Conservation (phyloP, 2,113 vertebrate species). For the Argyrosomus japonicus region DNA sequence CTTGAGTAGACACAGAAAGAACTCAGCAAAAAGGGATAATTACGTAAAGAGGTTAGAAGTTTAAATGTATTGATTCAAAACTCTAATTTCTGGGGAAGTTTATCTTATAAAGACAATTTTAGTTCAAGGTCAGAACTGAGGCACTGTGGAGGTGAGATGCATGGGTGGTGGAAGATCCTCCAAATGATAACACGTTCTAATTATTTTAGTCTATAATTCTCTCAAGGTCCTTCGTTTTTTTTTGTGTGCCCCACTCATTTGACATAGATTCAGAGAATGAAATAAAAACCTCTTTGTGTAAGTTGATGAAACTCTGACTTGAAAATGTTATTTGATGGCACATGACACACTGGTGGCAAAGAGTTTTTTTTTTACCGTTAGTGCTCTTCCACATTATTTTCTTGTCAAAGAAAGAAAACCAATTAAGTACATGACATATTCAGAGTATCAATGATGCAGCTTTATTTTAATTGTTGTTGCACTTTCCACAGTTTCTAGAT, state of each 20-base stretch:
- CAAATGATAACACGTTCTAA: slow-evolving; percentile 79
- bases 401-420: slow-evolving; percentile 18
- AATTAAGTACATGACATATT: slow-evolving; percentile 42
- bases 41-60: slow-evolving; percentile 52
- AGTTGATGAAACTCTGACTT: slow-evolving; percentile 29
- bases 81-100: slow-evolving; percentile 46
- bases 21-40: slow-evolving; percentile 32
- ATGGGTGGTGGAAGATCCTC: slow-evolving; percentile 58
- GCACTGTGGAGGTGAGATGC: slow-evolving; percentile 59
- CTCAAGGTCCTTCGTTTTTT: slow-evolving; percentile 68
- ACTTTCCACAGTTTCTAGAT: slow-evolving; percentile 26
- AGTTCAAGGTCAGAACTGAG: slow-evolving; percentile 79
- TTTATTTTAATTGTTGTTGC: slow-evolving; percentile 40
- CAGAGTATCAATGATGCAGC: slow-evolving; percentile 8
- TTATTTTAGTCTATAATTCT: slow-evolving; percentile 79
- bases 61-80: slow-evolving; percentile 53
- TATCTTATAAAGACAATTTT: slow-evolving; percentile 54
- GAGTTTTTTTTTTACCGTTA: neutral
- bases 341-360: neutral
- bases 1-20: slow-evolving; percentile 21
- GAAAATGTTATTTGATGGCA: neutral
- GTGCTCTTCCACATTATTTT: neutral
- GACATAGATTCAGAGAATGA: slow-evolving; percentile 77
- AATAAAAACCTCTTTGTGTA: slow-evolving; percentile 38
- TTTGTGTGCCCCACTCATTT: slow-evolving; percentile 68